Evolutionary conservation across 2,888 invertebrate species (phyloP), one percentile per base, ranked within the genome.

Genomic region (Clepsis dumicolana): DNA sequence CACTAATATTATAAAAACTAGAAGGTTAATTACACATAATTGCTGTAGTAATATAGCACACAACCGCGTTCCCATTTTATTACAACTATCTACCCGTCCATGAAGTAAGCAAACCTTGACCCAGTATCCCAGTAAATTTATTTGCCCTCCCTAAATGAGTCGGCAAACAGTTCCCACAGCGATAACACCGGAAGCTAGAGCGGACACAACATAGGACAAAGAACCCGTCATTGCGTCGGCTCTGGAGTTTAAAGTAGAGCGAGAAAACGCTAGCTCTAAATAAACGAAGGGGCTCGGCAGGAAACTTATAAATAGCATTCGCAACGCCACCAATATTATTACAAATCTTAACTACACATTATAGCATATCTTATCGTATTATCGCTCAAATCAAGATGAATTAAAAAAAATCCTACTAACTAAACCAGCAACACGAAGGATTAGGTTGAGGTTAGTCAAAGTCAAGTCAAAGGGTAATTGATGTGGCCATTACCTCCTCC

Each of bases 151-250:
- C 88, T 80, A 86, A 87, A 85, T 77, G 74, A 77, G 83, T 74
- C 75, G 74, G 78, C 78, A 79, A 80, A 80, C 80, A 79, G 83
- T 89, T 87, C 88, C 87, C 89, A 88, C 74, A 80, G 57, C 85
- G 88, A 87, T 89, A 87, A 85, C 82, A 77, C 80, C 90, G 91
- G 90, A 90, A 89, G 83, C 76, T 73, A 70, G 82, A 77, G 87
- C 88, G 89, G 87, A 89, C 83, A 83, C 83, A 87, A 89, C 83
- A 83, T 82, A 78, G 84, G 82, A 91, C 90, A 92, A 89, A 83
- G 86, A 80, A 84, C 84, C 88, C 88, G 89, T 93, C 92, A 86
- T 88, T 81, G 80, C 81, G 81, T 81, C 81, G 81, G 81, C 79
- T 82, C 83, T 78, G 80, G 81, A 80, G 74, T 73, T 65, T 71